Conservation (phyloP, 2,888 invertebrate species). For the Calliphora vomitoria region DNA sequence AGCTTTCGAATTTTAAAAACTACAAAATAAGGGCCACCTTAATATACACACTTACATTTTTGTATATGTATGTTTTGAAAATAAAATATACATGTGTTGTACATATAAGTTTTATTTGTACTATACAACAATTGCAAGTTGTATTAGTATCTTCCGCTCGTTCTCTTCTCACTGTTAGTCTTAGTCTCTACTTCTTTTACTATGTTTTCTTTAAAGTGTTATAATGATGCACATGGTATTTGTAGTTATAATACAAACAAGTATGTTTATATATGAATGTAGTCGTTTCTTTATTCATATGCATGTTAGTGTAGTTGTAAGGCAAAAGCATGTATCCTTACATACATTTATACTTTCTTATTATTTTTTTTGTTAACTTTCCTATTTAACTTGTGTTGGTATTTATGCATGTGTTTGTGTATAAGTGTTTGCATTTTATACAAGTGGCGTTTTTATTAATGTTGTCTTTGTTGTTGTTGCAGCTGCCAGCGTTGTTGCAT, state of each 20-base stretch:
- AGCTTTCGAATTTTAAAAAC: no score
- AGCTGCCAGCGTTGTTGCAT: slow-evolving; percentile 6
- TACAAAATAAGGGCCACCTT: no score
- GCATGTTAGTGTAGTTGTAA: no score
- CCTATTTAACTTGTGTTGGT: not conserved
- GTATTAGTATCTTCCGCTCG: not conserved
- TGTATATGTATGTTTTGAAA: no score
- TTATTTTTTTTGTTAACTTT: not conserved
- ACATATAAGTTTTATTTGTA: not conserved
- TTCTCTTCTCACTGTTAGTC: not conserved
- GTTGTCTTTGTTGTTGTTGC: slow-evolving; percentile 38
- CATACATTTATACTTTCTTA: not conserved
- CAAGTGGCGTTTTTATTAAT: slow-evolving; percentile 54
- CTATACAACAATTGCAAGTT: slow-evolving; percentile 9
- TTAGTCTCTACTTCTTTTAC: not conserved
- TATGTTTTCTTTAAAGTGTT: slow-evolving; percentile 39
- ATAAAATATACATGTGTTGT: no score
- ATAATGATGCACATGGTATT: slow-evolving; percentile 49
- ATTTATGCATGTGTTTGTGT: not conserved
- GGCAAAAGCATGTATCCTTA: no score
- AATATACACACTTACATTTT: not conserved
- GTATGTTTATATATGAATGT: not conserved
- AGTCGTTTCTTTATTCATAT: no score
- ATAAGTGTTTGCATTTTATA: not conserved
- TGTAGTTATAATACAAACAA: not conserved